These are phyloP conservation scores for Bimastos eiseni DNA, from an alignment of 2,888 invertebrate genomes.

Conservation along the genomic window DNA sequence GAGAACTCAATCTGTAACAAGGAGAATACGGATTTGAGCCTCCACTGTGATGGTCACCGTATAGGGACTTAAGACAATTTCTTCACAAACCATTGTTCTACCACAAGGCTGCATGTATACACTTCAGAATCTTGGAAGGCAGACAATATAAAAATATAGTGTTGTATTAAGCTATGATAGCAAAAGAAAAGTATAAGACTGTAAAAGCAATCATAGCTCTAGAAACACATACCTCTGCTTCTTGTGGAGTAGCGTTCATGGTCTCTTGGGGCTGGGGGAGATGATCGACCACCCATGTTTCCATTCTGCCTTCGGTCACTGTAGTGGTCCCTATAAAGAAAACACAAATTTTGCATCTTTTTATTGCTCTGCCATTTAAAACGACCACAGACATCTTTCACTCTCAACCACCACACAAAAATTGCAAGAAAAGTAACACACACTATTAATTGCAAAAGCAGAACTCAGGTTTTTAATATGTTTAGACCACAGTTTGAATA, in stretches of 20 bases:
- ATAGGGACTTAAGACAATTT: no score
- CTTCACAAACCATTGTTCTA: no score
- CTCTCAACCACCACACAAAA: background rate
- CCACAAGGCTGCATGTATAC: no score
- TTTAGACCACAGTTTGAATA: background rate
- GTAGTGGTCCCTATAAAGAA: background rate
- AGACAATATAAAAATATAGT: no score
- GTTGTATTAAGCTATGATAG: no score
- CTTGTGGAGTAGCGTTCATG: constrained; percentile 4
- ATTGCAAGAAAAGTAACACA: background rate
- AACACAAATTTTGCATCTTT: background rate
- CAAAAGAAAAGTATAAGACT: background rate
- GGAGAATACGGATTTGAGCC: no score
- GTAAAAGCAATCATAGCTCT: background rate
- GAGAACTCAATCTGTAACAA: no score
- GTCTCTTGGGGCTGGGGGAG: background rate
- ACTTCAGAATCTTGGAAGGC: no score
- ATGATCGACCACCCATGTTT: background rate
- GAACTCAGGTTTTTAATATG: no score
- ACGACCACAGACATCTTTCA: background rate
- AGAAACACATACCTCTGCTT: background rate
- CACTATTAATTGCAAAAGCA: no score
- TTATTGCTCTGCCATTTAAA: background rate
- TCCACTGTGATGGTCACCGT: no score
- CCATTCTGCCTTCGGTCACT: background rate